Evolutionary conservation across 2,888 invertebrate species (phyloP), one percentile per base, ranked within the genome.

Genomic region (Cantharis flavilabris): DNA sequence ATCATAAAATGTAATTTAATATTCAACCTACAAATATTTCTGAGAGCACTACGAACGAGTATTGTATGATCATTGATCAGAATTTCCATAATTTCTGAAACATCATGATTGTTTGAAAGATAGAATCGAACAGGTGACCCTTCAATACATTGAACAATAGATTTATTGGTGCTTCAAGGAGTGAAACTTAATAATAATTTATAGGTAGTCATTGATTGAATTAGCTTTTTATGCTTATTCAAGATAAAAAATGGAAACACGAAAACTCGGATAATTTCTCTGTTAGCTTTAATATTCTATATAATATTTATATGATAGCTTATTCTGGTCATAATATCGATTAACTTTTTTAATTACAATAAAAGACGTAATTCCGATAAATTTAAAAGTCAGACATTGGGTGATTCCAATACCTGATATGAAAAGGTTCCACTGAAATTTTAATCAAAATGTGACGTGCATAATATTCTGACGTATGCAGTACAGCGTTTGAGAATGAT

Each of bases 1-100:
- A 73, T 73, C 69, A 69, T 18, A 69, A 62, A 73, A 70, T 73
- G 28, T 26, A 69, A 62, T 69, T 62, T 69, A 30, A 73, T 70
- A 70, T 14, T 14, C 14, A 69, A 69, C 28, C 69, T 69, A 69
- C 73, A 69, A 62, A 62, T 23, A 23, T n/a, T 65, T 65, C 65
- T 33, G 33, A n/a, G 33, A 33, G 33, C 13, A 33, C 33, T 33
- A 13, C 33, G 26, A n/a, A 13, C 33, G 26, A n/a, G 33, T 13
- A 13, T 13, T 33, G 33, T 33, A 5, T n/a, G 33, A 33, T 33
- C 33, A 13, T 26, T 26, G 26, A 26, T 26, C 5, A 26, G 33
- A 33, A 33, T 33, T 13, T 33, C 33, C 33, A 33, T 33, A 33
- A 33, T 33, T 33, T 33, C n/a, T 33, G n/a, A 33, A 33, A 33